phyloP scores from a whole-genome alignment of 2,888 invertebrate genomes.

The Melanotus villosus region DNA sequence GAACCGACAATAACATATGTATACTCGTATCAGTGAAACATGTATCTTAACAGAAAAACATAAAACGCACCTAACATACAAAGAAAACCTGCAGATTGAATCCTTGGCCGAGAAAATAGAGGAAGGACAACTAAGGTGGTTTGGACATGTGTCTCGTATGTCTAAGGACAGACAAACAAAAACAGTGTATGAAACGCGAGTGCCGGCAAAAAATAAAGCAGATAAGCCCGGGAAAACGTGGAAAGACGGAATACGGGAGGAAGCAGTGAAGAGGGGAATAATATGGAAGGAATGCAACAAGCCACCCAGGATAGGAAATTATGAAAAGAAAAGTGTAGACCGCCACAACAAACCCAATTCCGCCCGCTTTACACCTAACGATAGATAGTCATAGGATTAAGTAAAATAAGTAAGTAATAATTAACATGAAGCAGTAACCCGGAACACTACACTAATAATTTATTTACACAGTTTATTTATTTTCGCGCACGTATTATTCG shows the following conservation, averaged over 20 bases:
- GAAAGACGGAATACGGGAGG: neutral
- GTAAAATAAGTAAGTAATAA: neutral
- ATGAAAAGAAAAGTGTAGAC: slow-evolving; percentile 12
- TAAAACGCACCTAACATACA: neutral
- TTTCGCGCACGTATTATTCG: too few species aligned
- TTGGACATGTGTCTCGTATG: slow-evolving; percentile 9
- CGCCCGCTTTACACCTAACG: slow-evolving; percentile 6
- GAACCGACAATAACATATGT: neutral
- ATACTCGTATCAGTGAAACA: too few species aligned
- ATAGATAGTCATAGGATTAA: slow-evolving; percentile 11
- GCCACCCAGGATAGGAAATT: neutral
- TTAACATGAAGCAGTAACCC: too few species aligned
- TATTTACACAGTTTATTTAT: too few species aligned
- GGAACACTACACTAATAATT: too few species aligned
- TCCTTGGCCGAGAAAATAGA: neutral
- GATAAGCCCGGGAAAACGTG: neutral
- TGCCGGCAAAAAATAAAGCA: slow-evolving; percentile 9
- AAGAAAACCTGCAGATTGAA: neutral
- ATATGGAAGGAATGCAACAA: slow-evolving; percentile 10
- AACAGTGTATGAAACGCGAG: slow-evolving; percentile 19
- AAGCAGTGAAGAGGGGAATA: slow-evolving; percentile 18
- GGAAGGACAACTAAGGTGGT: slow-evolving; percentile 8
- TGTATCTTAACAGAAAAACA: slow-evolving; percentile 1
- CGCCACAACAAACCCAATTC: slow-evolving; percentile 7
- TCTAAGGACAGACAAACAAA: slow-evolving; percentile 2